Evolutionary conservation across 1,140 invertebrate species (phyloP).

Genomic region (Cataglyphis hispanica): DNA sequence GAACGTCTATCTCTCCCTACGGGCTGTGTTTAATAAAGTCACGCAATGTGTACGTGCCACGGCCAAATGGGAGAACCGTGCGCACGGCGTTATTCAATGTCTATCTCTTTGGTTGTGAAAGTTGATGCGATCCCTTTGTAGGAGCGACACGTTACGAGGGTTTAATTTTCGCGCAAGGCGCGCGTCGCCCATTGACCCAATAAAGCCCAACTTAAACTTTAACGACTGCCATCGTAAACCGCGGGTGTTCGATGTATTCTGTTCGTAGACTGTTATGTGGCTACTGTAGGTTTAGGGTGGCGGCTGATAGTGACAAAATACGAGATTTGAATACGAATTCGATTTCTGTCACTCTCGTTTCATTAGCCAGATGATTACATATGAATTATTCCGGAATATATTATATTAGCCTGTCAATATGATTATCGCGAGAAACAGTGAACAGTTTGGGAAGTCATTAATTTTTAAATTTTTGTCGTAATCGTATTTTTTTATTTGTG

Average conservation of each 20-base stretch:
- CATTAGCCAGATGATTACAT: not conserved
- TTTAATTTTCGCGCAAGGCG: slow-evolving; percentile 49
- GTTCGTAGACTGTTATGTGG: not conserved
- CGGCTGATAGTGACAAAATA: slow-evolving; percentile 36
- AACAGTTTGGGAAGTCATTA: not conserved
- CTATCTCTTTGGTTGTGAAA: slow-evolving; percentile 37
- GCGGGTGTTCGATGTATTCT: slow-evolving; percentile 9
- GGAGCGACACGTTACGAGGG: slow-evolving; percentile 46
- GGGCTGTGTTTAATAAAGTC: slow-evolving; percentile 50
- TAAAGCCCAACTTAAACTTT: slow-evolving; percentile 72
- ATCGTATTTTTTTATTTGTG: not conserved
- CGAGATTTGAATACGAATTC: slow-evolving; percentile 23
- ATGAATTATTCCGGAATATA: not conserved
- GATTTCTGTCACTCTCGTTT: not conserved
- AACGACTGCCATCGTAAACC: slow-evolving; percentile 49
- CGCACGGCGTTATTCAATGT: slow-evolving; percentile 45
- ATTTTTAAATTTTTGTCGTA: not conserved
- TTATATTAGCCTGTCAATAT: no score
- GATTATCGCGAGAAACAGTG: not conserved
- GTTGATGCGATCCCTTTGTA: slow-evolving; percentile 21
- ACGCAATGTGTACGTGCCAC: slow-evolving; percentile 24
- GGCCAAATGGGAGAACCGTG: slow-evolving; percentile 32
- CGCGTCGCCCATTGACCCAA: slow-evolving; percentile 55
- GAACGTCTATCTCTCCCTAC: slow-evolving; percentile 24
- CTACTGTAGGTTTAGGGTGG: not conserved